phyloP scores from a whole-genome alignment of 2,888 invertebrate genomes.

The Oscheius onirici region DNA sequence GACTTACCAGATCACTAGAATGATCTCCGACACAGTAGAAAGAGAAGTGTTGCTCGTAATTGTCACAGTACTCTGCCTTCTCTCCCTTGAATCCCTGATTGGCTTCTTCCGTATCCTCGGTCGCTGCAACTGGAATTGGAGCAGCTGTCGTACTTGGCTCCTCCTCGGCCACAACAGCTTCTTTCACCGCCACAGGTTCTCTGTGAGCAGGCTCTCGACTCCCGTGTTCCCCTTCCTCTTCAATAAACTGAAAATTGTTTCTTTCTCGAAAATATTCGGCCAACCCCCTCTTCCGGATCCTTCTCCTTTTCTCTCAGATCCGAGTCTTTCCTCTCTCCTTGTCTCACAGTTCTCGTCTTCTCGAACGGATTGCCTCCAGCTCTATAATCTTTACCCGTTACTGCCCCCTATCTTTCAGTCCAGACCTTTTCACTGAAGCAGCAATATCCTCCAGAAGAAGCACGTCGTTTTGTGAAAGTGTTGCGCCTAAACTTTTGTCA shows the following conservation, averaged over 20 bases:
- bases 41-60: constrained; percentile 50
- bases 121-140: neutral
- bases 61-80: constrained; percentile 44
- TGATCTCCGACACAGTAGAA: constrained; percentile 50
- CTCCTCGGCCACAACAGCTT: constrained; percentile 2
- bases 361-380: constrained; percentile 22
- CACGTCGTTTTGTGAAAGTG: constrained; percentile 3
- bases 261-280: neutral
- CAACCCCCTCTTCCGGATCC: constrained; percentile 14
- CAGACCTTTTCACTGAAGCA: constrained; percentile 5
- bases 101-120: constrained; percentile 18
- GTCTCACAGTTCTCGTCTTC: constrained; percentile 1
- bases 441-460: constrained; percentile 12
- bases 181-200: constrained; percentile 41
- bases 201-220: constrained; percentile 3
- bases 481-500: neutral
- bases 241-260: constrained; percentile 8
- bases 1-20: constrained; percentile 14
- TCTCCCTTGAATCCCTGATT: constrained; percentile 33
- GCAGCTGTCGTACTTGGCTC: constrained; percentile 34
- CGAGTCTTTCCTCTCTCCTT: constrained; percentile 11
- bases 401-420: neutral
- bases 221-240: constrained; percentile 11
- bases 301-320: constrained; percentile 21
- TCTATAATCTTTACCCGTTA: constrained; percentile 1